A percentile compares a stretch with the other conserved stretches of the same genome.
These are phyloP conservation scores for Orthonychiurus folsomi DNA, from an alignment of 2,888 invertebrate species.

Conservation along the genomic window DNA sequence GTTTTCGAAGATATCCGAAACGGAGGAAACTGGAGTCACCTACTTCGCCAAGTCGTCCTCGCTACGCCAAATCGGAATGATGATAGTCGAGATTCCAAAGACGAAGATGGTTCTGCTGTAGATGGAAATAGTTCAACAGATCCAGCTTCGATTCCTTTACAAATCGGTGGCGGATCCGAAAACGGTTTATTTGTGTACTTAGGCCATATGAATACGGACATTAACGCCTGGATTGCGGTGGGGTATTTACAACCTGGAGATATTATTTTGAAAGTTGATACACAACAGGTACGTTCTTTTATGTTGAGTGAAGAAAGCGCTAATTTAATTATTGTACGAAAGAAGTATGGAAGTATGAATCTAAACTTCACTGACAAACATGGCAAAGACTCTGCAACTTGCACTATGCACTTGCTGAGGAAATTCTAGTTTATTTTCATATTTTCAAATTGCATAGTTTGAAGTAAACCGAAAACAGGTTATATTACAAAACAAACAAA, in stretches of 20 bases:
- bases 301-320: no score
- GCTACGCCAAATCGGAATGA: conserved; percentile 7
- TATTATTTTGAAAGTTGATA: conserved; percentile 38
- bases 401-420: no score
- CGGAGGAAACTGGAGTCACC: conserved; percentile 37
- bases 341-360: no score
- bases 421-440: no score
- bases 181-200: conserved; percentile 45
- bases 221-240: conserved; percentile 38
- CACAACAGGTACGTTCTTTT: conserved; percentile 40
- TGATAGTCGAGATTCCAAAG: conserved; percentile 17
- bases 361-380: no score
- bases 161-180: conserved; percentile 49
- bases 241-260: conserved; percentile 39
- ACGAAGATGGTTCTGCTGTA: conserved; percentile 19
- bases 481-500: no score
- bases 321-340: no score
- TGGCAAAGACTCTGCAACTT: no score
- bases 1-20: conserved; percentile 39
- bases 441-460: no score
- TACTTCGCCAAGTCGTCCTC: conserved; percentile 30
- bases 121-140: conserved; percentile 11
- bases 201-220: conserved; percentile 40
- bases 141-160: conserved; percentile 38
- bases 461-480: no score